Conservation (phyloP, 2,797 vertebrate species). For the Triplophysa bombifrons region DNA sequence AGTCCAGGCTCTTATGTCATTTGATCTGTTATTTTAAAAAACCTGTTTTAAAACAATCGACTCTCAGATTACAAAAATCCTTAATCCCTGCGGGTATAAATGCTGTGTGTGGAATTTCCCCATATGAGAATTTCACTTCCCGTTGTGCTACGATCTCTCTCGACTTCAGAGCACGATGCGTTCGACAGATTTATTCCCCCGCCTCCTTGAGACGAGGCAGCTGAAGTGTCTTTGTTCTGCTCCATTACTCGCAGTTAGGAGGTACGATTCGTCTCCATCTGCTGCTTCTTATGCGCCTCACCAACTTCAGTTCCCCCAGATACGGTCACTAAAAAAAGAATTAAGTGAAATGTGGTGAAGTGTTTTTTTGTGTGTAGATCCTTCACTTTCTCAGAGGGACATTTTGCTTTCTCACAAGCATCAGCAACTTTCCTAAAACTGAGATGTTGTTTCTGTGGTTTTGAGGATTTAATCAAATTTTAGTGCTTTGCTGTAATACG, state of each 20-base stretch:
- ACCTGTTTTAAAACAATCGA: not conserved
- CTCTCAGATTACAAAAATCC: not conserved
- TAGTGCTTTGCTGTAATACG: not conserved
- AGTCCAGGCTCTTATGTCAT: not conserved
- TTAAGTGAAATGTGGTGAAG: conserved; percentile 20
- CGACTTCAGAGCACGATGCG: conserved; percentile 28
- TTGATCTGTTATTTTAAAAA: not conserved
- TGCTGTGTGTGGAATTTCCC: conserved; percentile 24
- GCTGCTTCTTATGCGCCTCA: conserved; percentile 55
- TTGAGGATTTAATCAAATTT: not conserved
- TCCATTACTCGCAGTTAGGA: conserved; percentile 60
- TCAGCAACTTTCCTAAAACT: conserved; percentile 1
- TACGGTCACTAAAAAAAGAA: conserved; percentile 30
- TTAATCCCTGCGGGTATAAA: conserved; percentile 4
- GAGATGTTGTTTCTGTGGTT: not conserved
- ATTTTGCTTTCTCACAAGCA: conserved; percentile 2
- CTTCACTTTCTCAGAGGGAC: conserved; percentile 2
- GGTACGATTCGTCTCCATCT: conserved; percentile 61
- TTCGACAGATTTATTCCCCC: conserved; percentile 45
- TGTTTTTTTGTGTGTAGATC: conserved; percentile 31
- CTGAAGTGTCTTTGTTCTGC: conserved; percentile 59
- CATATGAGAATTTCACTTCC: conserved; percentile 1
- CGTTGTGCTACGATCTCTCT: conserved; percentile 18
- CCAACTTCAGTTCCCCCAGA: conserved; percentile 26
- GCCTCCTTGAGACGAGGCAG: conserved; percentile 33